These are phyloP conservation scores for Limonius californicus DNA, from an alignment of 1,140 invertebrate genomes.

Conservation along the genomic window DNA sequence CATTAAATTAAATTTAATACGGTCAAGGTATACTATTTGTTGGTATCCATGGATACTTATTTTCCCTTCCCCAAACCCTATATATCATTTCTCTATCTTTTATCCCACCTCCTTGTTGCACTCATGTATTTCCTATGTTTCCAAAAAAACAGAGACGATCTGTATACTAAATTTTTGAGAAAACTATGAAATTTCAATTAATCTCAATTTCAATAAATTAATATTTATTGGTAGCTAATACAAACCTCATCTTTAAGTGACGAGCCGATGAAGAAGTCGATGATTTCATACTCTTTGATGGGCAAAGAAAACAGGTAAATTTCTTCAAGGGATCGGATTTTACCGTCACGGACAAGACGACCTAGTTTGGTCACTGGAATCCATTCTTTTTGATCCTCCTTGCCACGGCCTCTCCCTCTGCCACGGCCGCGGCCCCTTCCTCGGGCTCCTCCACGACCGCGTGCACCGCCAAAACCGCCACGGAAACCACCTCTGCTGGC, in stretches of 20 bases:
- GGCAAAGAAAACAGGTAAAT: conserved; percentile 98
- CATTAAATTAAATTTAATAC: no score
- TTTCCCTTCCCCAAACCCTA: no score
- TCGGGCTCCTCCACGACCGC: conserved; percentile 74
- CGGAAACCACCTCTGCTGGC: conserved; percentile 92
- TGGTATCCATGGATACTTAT: no score
- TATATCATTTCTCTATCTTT: no score
- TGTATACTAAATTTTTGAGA: no score
- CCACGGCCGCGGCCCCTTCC: conserved; percentile 78
- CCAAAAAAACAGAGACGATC: no score
- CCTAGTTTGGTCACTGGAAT: conserved; percentile 98
- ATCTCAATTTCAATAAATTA: not conserved
- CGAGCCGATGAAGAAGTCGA: conserved; percentile 93
- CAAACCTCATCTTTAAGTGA: conserved; percentile 91
- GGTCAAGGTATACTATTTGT: no score
- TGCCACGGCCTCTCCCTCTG: conserved; percentile 82
- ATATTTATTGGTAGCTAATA: not conserved
- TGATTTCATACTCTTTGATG: conserved; percentile 99
- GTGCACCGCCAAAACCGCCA: conserved; percentile 84
- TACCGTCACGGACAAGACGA: conserved; percentile 92
- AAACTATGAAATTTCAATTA: not conserved
- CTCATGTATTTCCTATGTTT: no score
- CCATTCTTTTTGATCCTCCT: conserved; percentile 98
- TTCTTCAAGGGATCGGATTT: conserved; percentile 95
- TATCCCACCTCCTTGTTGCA: no score